Percentiles rank a stretch among this genome's conserved stretches.
These are phyloP conservation scores for Macroglossus sobrinus DNA, from an alignment of 2,113 vertebrate genomes.

Conservation along the genomic window DNA sequence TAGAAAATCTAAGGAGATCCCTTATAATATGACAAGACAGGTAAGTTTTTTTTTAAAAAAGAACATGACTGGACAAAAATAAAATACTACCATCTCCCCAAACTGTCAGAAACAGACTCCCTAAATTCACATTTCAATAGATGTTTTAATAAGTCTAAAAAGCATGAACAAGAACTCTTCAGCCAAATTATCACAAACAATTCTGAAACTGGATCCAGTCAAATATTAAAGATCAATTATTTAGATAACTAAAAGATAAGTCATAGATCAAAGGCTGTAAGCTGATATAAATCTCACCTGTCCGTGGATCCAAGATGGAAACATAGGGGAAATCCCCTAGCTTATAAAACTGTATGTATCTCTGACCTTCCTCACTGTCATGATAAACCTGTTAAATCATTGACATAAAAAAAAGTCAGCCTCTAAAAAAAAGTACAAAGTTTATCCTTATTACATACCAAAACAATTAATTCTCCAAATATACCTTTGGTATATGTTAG, in stretches of 20 bases:
- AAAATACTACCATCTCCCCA: constrained; percentile 7
- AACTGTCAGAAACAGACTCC: not conserved
- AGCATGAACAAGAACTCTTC: not conserved
- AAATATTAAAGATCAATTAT: constrained; percentile 23
- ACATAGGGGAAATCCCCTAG: constrained; percentile 98
- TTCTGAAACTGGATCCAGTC: constrained; percentile 24
- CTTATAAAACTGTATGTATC: constrained; percentile 99
- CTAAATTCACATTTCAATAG: not conserved
- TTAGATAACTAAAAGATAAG: constrained; percentile 34
- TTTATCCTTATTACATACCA: not conserved
- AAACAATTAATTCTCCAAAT: constrained; percentile 32
- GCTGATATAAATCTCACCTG: constrained; percentile 84
- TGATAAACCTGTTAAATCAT: constrained; percentile 92
- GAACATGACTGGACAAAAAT: constrained; percentile 1
- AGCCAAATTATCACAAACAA: not conserved
- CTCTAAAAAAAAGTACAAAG: not conserved
- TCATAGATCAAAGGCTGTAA: not conserved
- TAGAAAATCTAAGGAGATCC: not conserved
- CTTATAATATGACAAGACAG: not conserved
- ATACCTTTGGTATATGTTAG: not conserved
- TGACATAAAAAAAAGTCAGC: constrained; percentile 35
- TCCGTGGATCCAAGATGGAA: constrained; percentile 97
- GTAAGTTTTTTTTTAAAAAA: constrained; percentile 3
- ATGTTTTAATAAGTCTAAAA: constrained; percentile 25
- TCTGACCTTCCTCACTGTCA: constrained; percentile 98